phyloP scores from a whole-genome alignment of 2,888 invertebrate species.

The Cheilosia vulpina region DNA sequence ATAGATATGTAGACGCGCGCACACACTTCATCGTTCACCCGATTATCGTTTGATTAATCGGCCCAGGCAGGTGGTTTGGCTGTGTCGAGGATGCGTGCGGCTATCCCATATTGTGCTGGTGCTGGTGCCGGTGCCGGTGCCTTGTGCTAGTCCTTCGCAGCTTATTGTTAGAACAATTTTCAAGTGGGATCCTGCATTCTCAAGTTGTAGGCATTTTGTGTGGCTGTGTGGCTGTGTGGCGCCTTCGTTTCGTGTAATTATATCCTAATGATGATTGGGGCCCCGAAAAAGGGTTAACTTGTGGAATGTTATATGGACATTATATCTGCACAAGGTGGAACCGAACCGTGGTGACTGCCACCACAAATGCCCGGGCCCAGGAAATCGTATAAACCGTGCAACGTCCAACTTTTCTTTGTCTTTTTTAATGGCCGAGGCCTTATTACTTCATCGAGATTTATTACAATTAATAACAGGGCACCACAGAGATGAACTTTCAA shows the following conservation, averaged over 20 bases:
- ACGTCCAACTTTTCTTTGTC: conserved; percentile 45
- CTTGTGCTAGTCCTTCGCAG: conserved; percentile 29
- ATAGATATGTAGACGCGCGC: conserved; percentile 43
- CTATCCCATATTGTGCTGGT: conserved; percentile 50
- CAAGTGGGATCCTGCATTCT: conserved; percentile 41
- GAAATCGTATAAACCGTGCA: conserved; percentile 43
- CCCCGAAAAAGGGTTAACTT: conserved; percentile 50
- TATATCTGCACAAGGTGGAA: conserved; percentile 53
- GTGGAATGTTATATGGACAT: conserved; percentile 49
- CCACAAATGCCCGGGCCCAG: conserved; percentile 19
- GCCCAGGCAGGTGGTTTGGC: conserved; percentile 63
- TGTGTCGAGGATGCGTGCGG: conserved; percentile 11
- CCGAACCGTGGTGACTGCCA: conserved; percentile 24
- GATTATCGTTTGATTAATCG: conserved; percentile 75
- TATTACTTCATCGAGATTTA: conserved; percentile 82
- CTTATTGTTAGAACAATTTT: conserved; percentile 30
- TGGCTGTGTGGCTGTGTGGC: conserved; percentile 13
- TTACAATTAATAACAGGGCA: conserved; percentile 83
- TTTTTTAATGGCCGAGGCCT: conserved; percentile 74
- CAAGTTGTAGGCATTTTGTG: conserved; percentile 7
- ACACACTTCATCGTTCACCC: conserved; percentile 52
- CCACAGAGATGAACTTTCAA: conserved; percentile 61
- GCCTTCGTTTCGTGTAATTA: conserved; percentile 65
- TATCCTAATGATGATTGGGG: conserved; percentile 68
- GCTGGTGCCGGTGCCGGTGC: conserved; percentile 26